Evolutionary conservation across 2,797 vertebrate species (phyloP).

Genomic region (Carduelis carduelis): DNA sequence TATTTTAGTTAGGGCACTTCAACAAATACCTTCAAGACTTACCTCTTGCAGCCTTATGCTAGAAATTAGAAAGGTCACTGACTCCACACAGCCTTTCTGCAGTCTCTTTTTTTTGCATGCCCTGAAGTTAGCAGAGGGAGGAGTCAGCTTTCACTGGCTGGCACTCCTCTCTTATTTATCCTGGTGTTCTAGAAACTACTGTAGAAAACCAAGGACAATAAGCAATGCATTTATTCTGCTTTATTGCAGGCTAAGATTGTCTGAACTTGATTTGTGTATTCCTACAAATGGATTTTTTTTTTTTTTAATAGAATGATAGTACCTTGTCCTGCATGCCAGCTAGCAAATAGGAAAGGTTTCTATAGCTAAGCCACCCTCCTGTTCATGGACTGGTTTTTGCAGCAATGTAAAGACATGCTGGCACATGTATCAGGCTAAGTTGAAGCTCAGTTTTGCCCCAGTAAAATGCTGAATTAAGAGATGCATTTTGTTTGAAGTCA

Average conservation of each 20-base stretch:
- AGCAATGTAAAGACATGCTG: background rate
- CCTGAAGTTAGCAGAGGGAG: background rate
- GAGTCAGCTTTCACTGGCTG: background rate
- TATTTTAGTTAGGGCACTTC: background rate
- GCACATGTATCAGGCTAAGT: background rate
- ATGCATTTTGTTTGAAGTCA: background rate
- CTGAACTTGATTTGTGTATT: background rate
- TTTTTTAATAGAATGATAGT: background rate
- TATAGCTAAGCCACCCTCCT: background rate
- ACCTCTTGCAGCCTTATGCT: background rate
- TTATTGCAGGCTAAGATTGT: background rate
- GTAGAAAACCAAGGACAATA: background rate
- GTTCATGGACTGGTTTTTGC: background rate
- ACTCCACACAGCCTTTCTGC: background rate
- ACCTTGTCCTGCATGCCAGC: fast-evolving
- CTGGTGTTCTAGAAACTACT: background rate
- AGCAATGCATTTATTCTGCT: background rate
- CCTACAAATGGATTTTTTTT: background rate
- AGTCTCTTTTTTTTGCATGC: background rate
- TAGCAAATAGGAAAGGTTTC: background rate
- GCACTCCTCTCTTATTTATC: background rate
- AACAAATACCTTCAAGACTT: background rate
- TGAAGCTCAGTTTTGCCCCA: background rate
- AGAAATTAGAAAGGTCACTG: background rate
- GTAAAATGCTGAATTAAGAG: background rate